Conservation (phyloP, 2,797 vertebrate species). For the Amblyraja radiata region DNA sequence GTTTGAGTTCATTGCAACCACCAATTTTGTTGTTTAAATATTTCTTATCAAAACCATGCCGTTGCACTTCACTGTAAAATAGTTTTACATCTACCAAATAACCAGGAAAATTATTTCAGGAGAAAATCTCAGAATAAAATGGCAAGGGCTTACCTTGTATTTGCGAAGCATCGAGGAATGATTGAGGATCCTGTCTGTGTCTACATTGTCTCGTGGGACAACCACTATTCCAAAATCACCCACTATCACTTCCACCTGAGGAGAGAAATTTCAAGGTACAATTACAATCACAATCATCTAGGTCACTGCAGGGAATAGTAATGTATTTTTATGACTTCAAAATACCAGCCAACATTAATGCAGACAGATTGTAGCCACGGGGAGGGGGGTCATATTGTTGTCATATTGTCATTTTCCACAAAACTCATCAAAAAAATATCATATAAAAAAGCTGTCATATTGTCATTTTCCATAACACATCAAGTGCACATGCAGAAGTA, state of each 20-base stretch:
- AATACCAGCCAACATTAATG: not conserved
- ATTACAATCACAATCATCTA: not conserved
- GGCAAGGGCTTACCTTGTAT: constrained; percentile 68
- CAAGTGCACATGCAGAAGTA: no score
- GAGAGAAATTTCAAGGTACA: constrained; percentile 32
- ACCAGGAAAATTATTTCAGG: no score
- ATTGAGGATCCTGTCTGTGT: constrained; percentile 92
- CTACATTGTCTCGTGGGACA: constrained; percentile 82
- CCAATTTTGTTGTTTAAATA: not conserved
- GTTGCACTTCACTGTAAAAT: not conserved
- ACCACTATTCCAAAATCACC: constrained; percentile 96
- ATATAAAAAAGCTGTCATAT: no score
- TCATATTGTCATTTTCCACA: no score
- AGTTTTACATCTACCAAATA: not conserved
- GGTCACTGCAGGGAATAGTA: not conserved
- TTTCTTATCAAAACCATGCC: not conserved
- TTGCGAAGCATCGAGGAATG: constrained; percentile 93
- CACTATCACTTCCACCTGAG: constrained; percentile 94
- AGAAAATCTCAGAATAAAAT: not conserved
- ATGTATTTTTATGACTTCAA: not conserved
- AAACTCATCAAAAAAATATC: no score
- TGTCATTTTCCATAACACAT: no score
- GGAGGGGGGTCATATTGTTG: not conserved
- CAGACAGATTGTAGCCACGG: no score
- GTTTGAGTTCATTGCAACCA: not conserved